Conservation (phyloP, 2,888 invertebrate species). For the Bembecia ichneumoniformis region DNA sequence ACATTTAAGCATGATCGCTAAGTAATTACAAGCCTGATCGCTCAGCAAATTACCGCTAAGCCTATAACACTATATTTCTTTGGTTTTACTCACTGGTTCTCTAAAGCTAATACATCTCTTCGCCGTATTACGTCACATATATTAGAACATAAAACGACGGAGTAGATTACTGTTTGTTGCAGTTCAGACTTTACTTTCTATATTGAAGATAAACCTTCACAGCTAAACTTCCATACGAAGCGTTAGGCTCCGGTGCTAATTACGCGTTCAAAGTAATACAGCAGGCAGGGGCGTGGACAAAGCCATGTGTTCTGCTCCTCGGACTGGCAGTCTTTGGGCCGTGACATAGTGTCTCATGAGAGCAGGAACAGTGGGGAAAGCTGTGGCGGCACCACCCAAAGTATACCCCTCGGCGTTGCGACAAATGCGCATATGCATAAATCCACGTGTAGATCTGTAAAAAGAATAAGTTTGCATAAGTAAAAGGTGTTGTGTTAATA, state of each 20-base stretch:
- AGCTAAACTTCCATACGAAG: no score
- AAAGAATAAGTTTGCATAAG: slow-evolving; percentile 6
- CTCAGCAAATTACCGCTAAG: slow-evolving; percentile 28
- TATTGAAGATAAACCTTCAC: no score
- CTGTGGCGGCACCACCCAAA: slow-evolving; percentile 92
- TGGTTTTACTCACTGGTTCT: slow-evolving; percentile 58
- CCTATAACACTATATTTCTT: slow-evolving; percentile 41
- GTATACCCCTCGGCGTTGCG: slow-evolving; percentile 86
- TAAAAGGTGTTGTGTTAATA: no score
- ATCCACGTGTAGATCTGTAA: slow-evolving; percentile 91
- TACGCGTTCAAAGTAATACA: slow-evolving; percentile 75
- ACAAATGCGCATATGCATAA: slow-evolving; percentile 97
- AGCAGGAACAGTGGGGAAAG: slow-evolving; percentile 93
- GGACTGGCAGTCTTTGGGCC: slow-evolving; percentile 91
- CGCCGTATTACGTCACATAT: slow-evolving; percentile 10
- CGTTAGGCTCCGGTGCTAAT: no score
- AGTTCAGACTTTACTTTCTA: no score
- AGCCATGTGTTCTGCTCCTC: slow-evolving; percentile 97
- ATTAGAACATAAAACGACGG: no score
- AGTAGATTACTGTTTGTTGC: no score
- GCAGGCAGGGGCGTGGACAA: slow-evolving; percentile 92
- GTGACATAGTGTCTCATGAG: slow-evolving; percentile 93
- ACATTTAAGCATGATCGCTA: slow-evolving; percentile 21
- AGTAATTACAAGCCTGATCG: slow-evolving; percentile 31
- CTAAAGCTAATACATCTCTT: slow-evolving; percentile 38